Evolutionary conservation across 2,113 vertebrate genomes (phyloP), one percentile per base, ranked within the genome.

Genomic region (Pygoscelis adeliae): DNA sequence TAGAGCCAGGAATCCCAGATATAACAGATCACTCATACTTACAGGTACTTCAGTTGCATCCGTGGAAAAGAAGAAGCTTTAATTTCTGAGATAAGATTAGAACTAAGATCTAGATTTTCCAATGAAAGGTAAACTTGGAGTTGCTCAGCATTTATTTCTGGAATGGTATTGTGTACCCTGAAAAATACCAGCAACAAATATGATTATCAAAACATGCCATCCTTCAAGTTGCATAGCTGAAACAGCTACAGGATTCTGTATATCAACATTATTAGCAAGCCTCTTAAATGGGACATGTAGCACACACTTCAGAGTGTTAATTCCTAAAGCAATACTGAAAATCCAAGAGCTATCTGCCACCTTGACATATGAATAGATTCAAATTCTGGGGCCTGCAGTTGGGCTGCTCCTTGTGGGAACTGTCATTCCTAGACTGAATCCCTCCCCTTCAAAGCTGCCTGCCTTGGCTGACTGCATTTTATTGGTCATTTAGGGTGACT

Each of bases 21-120:
- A 8, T 15, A 72, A 50, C 11, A 81, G 38, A 25, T 12, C 95
- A 22, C 30, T 80, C 34, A 2, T 94, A 98, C 98, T 99, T 92
- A 99, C 99, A 99, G 91, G 83, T 99, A 98, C 90, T 99, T 99
- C 85, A 99, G 91, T 7, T 98, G 98, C 98, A 99, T 99, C 89
- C 96, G 97, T 69, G 99, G 99, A 95, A 99, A 98, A 78, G 98
- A 98, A 74, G 97, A 83, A 10, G 97, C 97, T 98, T 98, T 99
- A 84, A 99, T 97, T 98, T 99, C 98, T 13, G 98, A 98, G 90
- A 99, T 98, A 29, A 98, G 90, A 87, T 99, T 99, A 89, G 98
- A 98, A 94, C 98, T 99, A 71, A 99, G 98, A 91, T 99, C 99
- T 58, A 99, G 98, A 76, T 95, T 98, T 96, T 99, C 98, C 74